A percentile compares a stretch with the other conserved stretches of the same genome.
Conservation (phyloP, 2,113 vertebrate species). For the Ursus arctos region DNA sequence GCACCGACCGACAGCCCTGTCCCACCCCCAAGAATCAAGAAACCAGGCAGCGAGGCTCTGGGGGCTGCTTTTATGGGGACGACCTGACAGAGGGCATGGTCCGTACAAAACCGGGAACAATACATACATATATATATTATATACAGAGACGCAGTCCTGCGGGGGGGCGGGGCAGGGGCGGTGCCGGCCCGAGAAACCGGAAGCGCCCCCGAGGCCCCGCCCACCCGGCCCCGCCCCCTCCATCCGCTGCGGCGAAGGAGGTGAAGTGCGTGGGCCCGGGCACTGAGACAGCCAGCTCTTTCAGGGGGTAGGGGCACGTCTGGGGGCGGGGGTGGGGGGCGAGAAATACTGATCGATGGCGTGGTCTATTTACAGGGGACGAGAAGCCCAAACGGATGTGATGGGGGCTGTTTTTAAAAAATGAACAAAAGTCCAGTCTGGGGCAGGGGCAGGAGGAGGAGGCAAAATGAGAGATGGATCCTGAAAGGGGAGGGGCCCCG, state of each 20-base stretch:
- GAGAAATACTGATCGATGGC: constrained; percentile 80
- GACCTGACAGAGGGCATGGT: constrained; percentile 85
- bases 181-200: constrained; percentile 18
- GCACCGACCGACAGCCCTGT: not conserved
- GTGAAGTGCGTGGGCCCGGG: constrained; percentile 1
- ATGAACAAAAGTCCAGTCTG: constrained; percentile 68
- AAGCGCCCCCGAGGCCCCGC: constrained; percentile 48
- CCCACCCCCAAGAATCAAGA: constrained; percentile 48
- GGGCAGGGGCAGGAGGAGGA: not conserved
- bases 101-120: constrained; percentile 88
- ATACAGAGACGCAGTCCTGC: constrained; percentile 84
- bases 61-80: constrained; percentile 85
- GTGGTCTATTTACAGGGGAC: constrained; percentile 79
- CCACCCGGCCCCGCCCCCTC: constrained; percentile 68
- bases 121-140: constrained; percentile 89
- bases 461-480: constrained; percentile 40
- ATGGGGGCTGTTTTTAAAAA: constrained; percentile 53
- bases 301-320: not conserved
- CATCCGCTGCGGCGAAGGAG: constrained; percentile 18
- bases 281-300: constrained; percentile 68
- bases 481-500: constrained; percentile 51
- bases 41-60: constrained; percentile 73
- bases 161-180: constrained; percentile 43
- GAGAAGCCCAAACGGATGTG: constrained; percentile 58
- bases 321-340: not conserved